Base-by-base conservation (phyloP, 2,113 vertebrate genomes). In the Macquaria australasica region DNA sequence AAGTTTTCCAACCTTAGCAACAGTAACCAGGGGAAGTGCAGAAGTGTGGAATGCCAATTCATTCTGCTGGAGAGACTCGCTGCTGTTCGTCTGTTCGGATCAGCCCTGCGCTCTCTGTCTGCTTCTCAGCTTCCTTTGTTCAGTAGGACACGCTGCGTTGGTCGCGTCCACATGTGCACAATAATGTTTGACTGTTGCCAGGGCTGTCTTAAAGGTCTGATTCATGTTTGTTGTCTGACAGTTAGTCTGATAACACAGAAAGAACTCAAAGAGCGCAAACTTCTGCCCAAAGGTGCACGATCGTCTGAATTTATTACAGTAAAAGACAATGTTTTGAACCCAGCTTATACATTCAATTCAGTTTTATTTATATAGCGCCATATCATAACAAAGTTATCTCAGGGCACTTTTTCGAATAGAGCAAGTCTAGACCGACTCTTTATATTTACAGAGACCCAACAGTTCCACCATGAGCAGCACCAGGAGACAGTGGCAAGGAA, bases 1-100 rank as follows among this genome's bases (percentile, higher is more conserved):
- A 91, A 77, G 82, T 91, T 89, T 86, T 82, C 73, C 84, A 84
- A 78, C 80, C 74, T 73, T 90, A 91, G 90, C 92, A 91, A 89
- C 89, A 70, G 87, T 89, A 92, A 89, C 89, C 86, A 92, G 53
- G 84, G 6, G 74, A 48, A 75, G 71, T 5, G 1, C 12, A 76
- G 63, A 72, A 87, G 71, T 71, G 81, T 56, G 79, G 89, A 83
- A 87, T 85, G 83, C 15, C 73, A 53, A 72, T 84, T 83, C 59
- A 68, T 73, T 81, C 53, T 62, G 73, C 51, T 4, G 43, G 50
- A 85, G 77, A 78, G 64, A 62, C 56, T 84, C 23, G 21, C 56
- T 51, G 77, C 79, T 56, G 79, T 68, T 74, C 5, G 1, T 63
- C 60, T 37, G 50, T 12, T 45, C 23, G 15, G 28, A 74, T 56